phyloP scores from a whole-genome alignment of 1,140 invertebrate species.

The Whitmania pigra region DNA sequence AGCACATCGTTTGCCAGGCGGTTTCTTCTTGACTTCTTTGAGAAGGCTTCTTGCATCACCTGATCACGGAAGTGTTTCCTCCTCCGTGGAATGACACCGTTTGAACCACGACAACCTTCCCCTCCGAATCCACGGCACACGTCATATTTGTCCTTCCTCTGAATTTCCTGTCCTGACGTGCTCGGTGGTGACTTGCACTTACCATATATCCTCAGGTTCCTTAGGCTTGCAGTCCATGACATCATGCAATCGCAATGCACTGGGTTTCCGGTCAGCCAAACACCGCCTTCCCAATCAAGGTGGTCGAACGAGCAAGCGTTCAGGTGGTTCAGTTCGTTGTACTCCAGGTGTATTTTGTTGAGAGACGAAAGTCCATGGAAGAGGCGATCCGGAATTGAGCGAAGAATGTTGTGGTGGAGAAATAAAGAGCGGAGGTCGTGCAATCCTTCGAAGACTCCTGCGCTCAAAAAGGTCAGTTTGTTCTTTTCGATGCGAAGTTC shows the following conservation, averaged over 20 bases:
- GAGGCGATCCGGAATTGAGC: background rate
- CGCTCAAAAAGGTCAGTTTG: slow-evolving; percentile 13
- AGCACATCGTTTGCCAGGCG: too few relatives aligned
- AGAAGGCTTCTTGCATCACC: too few relatives aligned
- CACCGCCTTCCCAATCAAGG: background rate
- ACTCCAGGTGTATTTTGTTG: slow-evolving; percentile 14
- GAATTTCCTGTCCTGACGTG: background rate
- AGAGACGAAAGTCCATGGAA: background rate
- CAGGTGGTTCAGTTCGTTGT: slow-evolving; percentile 11
- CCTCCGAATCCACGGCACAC: background rate
- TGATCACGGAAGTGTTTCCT: too few relatives aligned
- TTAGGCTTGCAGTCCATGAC: slow-evolving; percentile 11
- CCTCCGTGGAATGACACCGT: too few relatives aligned
- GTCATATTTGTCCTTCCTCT: background rate
- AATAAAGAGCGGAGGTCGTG: background rate
- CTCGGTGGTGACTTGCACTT: slow-evolving; percentile 1
- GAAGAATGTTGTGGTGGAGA: slow-evolving; percentile 4
- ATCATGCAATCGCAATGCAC: slow-evolving; percentile 22
- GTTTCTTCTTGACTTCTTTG: too few relatives aligned
- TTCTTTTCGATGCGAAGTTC: slow-evolving; percentile 19
- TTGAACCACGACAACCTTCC: background rate
- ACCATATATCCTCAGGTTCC: background rate
- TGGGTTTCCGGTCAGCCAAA: slow-evolving; percentile 18
- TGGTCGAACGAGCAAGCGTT: slow-evolving; percentile 22
- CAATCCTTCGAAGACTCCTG: slow-evolving; percentile 1